Percentiles rank a stretch among this genome's conserved stretches.
Evolutionary conservation across 2,888 invertebrate genomes (phyloP).

Genomic region (Smittia sp.): DNA sequence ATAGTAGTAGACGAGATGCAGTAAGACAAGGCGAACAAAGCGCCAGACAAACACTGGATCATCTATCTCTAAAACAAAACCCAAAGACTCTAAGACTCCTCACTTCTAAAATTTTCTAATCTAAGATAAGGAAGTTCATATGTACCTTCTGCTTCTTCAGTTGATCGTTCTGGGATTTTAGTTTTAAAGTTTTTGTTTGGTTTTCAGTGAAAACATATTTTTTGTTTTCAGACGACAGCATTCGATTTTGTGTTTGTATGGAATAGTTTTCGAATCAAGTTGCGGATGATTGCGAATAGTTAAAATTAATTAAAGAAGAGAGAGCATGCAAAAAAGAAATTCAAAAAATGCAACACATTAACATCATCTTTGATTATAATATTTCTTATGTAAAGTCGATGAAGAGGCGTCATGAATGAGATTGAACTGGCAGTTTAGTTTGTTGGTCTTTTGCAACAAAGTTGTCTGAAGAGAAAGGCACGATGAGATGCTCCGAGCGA

Average conservation of each 20-base stretch:
- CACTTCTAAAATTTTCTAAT: conserved; percentile 15
- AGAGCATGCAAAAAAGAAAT: conserved; percentile 48
- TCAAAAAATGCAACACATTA: conserved; percentile 47
- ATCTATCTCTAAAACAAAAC: background rate
- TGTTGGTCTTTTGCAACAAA: too few species aligned
- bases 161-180: conserved; percentile 36
- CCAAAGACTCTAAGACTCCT: background rate
- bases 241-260: conserved; percentile 1
- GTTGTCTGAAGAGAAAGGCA: background rate
- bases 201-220: conserved; percentile 5
- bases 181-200: conserved; percentile 25
- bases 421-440: background rate
- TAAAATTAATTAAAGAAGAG: conserved; percentile 46
- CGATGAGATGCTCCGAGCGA: background rate
- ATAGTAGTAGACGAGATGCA: background rate
- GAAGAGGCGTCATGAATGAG: too few species aligned
- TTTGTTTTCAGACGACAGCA: conserved; percentile 30
- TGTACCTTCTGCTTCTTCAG: conserved; percentile 40
- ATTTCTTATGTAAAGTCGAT: background rate
- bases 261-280: conserved; percentile 13
- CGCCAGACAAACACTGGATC: background rate
- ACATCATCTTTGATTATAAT: conserved; percentile 44
- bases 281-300: conserved; percentile 24
- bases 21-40: background rate
- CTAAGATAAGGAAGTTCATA: conserved; percentile 20